A percentile compares a stretch with the other conserved stretches of the same genome.
phyloP scores from a whole-genome alignment of 2,797 vertebrate species.

The Buceros bicornis region DNA sequence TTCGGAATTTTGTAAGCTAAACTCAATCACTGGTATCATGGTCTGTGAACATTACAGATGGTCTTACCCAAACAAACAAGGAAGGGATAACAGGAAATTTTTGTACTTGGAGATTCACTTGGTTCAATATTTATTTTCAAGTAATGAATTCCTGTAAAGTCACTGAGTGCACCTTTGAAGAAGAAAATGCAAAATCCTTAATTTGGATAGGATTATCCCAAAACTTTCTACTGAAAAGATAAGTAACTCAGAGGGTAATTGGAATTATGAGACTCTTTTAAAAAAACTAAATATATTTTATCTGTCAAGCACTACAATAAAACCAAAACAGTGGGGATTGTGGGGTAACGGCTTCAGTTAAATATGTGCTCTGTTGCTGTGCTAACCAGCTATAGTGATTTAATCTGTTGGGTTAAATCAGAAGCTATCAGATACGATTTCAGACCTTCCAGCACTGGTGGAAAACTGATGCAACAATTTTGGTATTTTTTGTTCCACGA shows the following conservation, averaged over 20 bases:
- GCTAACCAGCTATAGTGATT: not conserved
- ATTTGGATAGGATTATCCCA: not conserved
- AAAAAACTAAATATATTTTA: not conserved
- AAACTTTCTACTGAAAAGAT: not conserved
- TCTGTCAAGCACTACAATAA: not conserved
- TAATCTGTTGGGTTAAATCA: not conserved
- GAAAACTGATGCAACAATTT: not conserved
- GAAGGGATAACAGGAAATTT: not conserved
- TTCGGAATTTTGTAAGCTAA: not conserved
- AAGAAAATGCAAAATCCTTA: not conserved
- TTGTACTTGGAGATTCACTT: not conserved
- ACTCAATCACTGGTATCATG: fast-evolving
- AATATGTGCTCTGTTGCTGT: not conserved
- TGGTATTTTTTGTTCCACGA: not conserved
- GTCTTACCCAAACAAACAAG: not conserved
- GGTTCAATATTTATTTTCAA: not conserved
- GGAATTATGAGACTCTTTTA: not conserved
- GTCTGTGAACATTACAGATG: not conserved
- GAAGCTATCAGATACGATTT: not conserved
- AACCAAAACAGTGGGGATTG: not conserved
- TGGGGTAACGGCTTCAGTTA: not conserved
- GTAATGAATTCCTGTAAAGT: not conserved
- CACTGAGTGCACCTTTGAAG: not conserved
- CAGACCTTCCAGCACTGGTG: not conserved
- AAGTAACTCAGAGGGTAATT: not conserved